Evolutionary conservation across 2,113 vertebrate genomes (phyloP), one percentile per base, ranked within the genome.

Genomic region (Tenebrosternarchus preto): DNA sequence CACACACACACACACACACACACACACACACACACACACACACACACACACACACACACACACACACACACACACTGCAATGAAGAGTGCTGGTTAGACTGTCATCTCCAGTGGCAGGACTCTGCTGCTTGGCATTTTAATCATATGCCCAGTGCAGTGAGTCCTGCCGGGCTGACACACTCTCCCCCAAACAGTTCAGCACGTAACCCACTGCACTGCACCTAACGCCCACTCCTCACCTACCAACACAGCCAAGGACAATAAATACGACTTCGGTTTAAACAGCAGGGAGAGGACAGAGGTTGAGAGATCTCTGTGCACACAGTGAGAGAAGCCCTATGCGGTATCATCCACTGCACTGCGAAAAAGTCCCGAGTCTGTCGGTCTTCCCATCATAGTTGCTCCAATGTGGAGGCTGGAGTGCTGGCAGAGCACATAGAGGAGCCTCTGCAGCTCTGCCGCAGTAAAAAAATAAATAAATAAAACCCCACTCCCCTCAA

Each of bases 101-200:
- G 72, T 63, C 76, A 78, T 83, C 46, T 78, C 31, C 82, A 81
- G 46, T 36, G 36, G n/a, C n/a, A n/a, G n/a, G n/a, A 24, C n/a
- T 59, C 36, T 33, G 46, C 59, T 77, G 64, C 27, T 56, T 76
- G 72, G 64, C 78, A 81, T 86, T 81, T 73, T 77, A 82, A 74
- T 77, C 80, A 73, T 70, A 80, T 56, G 46, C 59, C 69, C 67
- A 82, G 78, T 72, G 82, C 81, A 76, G 84, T 5, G 56, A 57
- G 69, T 83, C 73, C 78, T 78, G 68, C 74, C 70, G 84, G 22
- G 61, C 46, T 80, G 33, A 74, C 64, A 20, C 55, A 61, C 67
- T 24, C 69, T 7, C 11, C 25, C 29, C 22, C 80, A 3, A 6
- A n/a, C 50, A 29, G 33, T 4, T 29, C 46, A 31, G 46, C 69